Percentiles rank a stretch among this genome's conserved stretches.
These are phyloP conservation scores for Bryconaethiops microstoma DNA, from an alignment of 2,797 vertebrate species.

Conservation along the genomic window DNA sequence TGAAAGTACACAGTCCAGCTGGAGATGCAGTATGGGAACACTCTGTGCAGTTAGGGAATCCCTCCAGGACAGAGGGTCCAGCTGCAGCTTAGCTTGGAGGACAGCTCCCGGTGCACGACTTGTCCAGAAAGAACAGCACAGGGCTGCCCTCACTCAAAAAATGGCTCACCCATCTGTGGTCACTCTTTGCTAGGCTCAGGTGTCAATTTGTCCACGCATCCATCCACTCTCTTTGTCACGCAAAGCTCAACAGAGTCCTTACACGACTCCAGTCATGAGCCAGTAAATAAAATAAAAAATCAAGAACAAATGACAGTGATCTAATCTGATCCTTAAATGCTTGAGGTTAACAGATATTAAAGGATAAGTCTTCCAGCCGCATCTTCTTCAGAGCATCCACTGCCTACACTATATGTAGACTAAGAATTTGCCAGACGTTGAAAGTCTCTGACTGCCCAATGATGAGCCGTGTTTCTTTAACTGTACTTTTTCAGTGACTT, in stretches of 20 bases:
- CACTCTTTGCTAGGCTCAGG: slow-evolving; percentile 3
- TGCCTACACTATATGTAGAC: neutral
- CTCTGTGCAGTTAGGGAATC: neutral
- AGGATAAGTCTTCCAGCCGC: neutral
- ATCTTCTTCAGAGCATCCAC: neutral
- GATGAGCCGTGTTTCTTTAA: neutral
- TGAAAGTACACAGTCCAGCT: neutral
- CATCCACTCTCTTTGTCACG: neutral
- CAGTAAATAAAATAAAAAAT: too few relatives aligned
- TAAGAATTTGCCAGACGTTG: neutral
- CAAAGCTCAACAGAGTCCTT: neutral
- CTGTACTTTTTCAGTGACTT: neutral
- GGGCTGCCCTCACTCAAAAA: neutral
- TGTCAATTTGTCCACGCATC: neutral
- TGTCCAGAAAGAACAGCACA: neutral
- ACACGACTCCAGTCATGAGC: neutral
- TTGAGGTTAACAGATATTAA: neutral
- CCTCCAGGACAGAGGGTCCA: slow-evolving; percentile 3
- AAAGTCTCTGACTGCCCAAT: neutral
- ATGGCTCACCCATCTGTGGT: neutral
- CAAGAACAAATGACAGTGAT: neutral
- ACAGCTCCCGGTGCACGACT: neutral
- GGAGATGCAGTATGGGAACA: neutral
- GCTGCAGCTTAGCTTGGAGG: neutral
- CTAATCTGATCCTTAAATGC: neutral